These are phyloP conservation scores for Apamea sordens DNA, from an alignment of 2,888 invertebrate genomes.

Conservation along the genomic window DNA sequence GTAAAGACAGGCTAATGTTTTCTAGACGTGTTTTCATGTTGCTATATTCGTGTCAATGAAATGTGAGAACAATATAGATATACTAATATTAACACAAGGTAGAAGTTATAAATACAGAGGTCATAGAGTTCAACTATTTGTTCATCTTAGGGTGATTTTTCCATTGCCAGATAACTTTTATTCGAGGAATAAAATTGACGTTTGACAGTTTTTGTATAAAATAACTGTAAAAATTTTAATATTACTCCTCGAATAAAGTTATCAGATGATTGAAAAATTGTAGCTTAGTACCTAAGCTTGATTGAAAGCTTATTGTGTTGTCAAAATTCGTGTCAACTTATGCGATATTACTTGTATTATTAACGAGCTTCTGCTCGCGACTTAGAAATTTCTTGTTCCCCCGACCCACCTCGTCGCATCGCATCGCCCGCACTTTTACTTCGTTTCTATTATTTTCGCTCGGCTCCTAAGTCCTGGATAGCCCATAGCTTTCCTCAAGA, in stretches of 20 bases:
- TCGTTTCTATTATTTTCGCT: too few species aligned
- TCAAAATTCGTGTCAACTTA: too few species aligned
- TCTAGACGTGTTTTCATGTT: background rate
- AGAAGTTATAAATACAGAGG: background rate
- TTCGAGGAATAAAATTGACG: too few species aligned
- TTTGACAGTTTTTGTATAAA: too few species aligned
- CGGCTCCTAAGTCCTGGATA: too few species aligned
- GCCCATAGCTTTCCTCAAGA: too few species aligned
- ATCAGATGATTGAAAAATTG: too few species aligned
- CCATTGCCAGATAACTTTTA: too few species aligned
- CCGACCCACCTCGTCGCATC: background rate
- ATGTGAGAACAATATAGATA: constrained; percentile 5
- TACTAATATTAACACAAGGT: background rate
- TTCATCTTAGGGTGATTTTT: background rate
- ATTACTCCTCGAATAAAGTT: too few species aligned
- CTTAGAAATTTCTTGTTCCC: background rate
- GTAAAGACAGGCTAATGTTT: background rate
- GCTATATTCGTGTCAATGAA: background rate
- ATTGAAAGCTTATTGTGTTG: background rate
- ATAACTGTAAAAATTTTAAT: too few species aligned
- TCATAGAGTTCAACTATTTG: background rate
- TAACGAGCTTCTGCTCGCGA: background rate
- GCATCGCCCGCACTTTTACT: background rate
- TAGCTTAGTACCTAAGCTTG: constrained; percentile 18
- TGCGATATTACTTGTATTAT: too few species aligned